A percentile compares a stretch with the other conserved stretches of the same genome.
phyloP scores from a whole-genome alignment of 2,113 vertebrate genomes.

The Neofelis nebulosa region DNA sequence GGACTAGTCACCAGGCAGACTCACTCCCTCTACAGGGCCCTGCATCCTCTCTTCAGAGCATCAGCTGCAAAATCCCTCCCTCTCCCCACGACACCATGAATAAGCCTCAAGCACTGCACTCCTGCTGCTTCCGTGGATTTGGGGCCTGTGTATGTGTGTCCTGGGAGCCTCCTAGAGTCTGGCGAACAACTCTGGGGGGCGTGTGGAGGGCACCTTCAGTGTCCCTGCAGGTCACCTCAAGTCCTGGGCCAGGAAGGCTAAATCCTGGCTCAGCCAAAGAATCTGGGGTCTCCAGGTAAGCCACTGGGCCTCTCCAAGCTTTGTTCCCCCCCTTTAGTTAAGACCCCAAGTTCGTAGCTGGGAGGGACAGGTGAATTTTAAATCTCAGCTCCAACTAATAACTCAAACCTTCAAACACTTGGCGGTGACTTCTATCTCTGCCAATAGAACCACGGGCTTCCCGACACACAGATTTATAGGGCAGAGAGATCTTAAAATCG shows the following conservation, averaged over 20 bases:
- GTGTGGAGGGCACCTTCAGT: not conserved
- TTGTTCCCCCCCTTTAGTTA: not conserved
- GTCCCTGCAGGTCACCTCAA: not conserved
- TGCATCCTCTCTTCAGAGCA: not conserved
- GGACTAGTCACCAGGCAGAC: not conserved
- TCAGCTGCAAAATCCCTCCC: not conserved
- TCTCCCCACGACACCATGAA: not conserved
- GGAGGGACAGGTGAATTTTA: not conserved
- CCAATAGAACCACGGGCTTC: not conserved
- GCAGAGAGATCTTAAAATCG: not conserved
- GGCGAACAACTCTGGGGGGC: not conserved
- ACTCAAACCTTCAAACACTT: not conserved
- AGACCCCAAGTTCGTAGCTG: not conserved
- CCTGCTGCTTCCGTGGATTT: not conserved
- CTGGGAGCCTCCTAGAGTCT: not conserved
- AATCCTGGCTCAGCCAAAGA: not conserved
- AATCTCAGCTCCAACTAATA: constrained; percentile 20
- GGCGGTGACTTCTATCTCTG: not conserved
- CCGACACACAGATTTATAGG: not conserved
- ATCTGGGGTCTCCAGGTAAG: not conserved
- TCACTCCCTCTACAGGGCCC: not conserved
- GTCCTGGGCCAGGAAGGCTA: not conserved
- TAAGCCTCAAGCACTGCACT: not conserved
- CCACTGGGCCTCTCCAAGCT: not conserved
- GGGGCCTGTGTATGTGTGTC: not conserved